A percentile compares a stretch with the other conserved stretches of the same genome.
Conservation (phyloP, 2,888 invertebrate genomes). For the Drosophila algonquin region DNA sequence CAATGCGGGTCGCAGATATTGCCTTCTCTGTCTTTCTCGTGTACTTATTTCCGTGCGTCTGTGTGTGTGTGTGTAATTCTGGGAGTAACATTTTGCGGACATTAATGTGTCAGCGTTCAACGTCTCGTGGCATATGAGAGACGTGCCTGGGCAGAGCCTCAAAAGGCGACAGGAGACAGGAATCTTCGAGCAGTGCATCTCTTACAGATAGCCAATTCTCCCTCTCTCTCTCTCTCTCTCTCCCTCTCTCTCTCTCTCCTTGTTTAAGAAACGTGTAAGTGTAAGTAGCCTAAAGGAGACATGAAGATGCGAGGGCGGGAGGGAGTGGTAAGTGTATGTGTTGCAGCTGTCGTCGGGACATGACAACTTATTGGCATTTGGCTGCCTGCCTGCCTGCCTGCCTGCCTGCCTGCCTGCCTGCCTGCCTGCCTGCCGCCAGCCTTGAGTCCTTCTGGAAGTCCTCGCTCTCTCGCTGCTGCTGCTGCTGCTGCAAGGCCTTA, state of each 20-base stretch:
- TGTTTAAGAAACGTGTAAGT: constrained; percentile 49
- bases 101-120: constrained; percentile 61
- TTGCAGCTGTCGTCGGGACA: constrained; percentile 46
- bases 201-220: constrained; percentile 25
- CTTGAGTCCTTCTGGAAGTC: constrained; percentile 1
- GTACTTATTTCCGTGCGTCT: not conserved
- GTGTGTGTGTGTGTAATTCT: constrained; percentile 26
- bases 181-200: constrained; percentile 15
- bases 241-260: not conserved
- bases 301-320: not conserved
- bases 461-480: not conserved
- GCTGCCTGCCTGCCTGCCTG: constrained; percentile 27
- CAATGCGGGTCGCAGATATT: constrained; percentile 20
- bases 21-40: not conserved
- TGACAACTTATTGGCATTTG: constrained; percentile 64
- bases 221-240: too few species aligned
- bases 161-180: constrained; percentile 33
- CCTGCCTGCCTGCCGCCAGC: constrained; percentile 23
- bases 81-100: constrained; percentile 62
- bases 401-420: constrained; percentile 27
- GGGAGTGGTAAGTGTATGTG: constrained; percentile 36
- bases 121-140: constrained; percentile 53
- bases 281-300: constrained; percentile 52
- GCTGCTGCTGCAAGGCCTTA: constrained; percentile 19
- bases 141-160: constrained; percentile 45